Conservation (phyloP, 2,888 invertebrate species). For the Fragum sueziense region DNA sequence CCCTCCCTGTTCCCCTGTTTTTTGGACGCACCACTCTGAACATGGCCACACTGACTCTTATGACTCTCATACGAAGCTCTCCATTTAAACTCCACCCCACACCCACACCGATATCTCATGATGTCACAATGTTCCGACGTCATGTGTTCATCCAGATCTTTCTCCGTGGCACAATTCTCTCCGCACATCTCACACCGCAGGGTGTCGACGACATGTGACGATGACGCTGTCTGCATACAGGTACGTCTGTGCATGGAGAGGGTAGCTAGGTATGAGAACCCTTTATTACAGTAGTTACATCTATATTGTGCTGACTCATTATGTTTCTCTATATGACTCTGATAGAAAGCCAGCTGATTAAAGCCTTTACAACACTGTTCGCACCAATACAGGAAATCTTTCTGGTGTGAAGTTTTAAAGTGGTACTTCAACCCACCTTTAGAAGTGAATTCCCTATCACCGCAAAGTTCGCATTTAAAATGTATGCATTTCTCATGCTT, state of each 20-base stretch:
- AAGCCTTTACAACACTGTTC: constrained; percentile 58
- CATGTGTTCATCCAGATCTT: constrained; percentile 47
- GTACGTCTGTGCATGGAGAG: constrained; percentile 49
- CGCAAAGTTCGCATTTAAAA: constrained; percentile 52
- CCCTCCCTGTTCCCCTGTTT: background rate
- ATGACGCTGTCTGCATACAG: constrained; percentile 21
- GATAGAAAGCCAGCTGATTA: constrained; percentile 42
- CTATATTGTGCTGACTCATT: constrained; percentile 36
- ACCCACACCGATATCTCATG: constrained; percentile 41
- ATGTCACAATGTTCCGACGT: constrained; percentile 47
- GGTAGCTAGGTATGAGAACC: constrained; percentile 44
- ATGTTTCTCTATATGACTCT: constrained; percentile 53
- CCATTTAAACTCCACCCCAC: constrained; percentile 52
- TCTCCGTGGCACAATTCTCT: constrained; percentile 26
- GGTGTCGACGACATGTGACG: constrained; percentile 10
- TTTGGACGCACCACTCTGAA: background rate
- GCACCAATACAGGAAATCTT: constrained; percentile 53
- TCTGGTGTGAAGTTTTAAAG: constrained; percentile 42
- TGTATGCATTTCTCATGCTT: constrained; percentile 56
- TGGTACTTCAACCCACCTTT: constrained; percentile 59
- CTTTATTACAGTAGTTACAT: constrained; percentile 51
- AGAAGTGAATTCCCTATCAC: constrained; percentile 50
- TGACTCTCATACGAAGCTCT: constrained; percentile 45
- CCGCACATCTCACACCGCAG: constrained; percentile 47
- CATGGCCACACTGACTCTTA: constrained; percentile 31